Base-by-base conservation (phyloP, 37 sponge, comb jelly and placozoan species). In the Agelas oroides region DNA sequence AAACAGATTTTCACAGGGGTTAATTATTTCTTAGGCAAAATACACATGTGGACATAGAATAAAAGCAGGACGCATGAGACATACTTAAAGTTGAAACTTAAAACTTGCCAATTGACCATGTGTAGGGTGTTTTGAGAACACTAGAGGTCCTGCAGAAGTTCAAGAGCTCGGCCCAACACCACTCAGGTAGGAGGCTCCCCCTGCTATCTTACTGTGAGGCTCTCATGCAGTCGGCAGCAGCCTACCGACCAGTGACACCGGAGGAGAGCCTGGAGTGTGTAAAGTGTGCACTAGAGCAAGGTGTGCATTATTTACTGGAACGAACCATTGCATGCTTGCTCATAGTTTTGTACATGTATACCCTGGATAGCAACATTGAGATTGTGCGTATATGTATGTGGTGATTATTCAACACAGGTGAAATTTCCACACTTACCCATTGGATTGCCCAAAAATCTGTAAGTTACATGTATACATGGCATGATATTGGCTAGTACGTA, bases 61-160 rank as follows among this genome's bases (percentile, higher is more conserved):
- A n/a, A n/a, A n/a, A n/a, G n/a, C n/a, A n/a, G n/a, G n/a, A n/a
- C n/a, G n/a, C n/a, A n/a, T n/a, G n/a, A n/a, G n/a, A n/a, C n/a
- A n/a, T n/a, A n/a, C n/a, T n/a, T n/a, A n/a, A n/a, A n/a, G n/a
- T n/a, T n/a, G n/a, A n/a, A n/a, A n/a, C n/a, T n/a, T n/a, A n/a
- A n/a, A n/a, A n/a, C n/a, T n/a, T n/a, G n/a, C n/a, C n/a, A n/a
- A n/a, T n/a, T n/a, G n/a, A n/a, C n/a, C n/a, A n/a, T 46, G 8
- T 8, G 8, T 59, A 87, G 87, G 87, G 87, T 32, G 65, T 87
- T 37, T 32, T 87, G 36, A 58, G 87, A 28, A 80, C 80, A 20
- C 30, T 39, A 32, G 66, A 73, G 53, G 79, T 55, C 15, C 65
- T 87, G 35, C 31, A 72, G 37, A 79, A 72, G 72, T 87, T 87